These are phyloP conservation scores for Euspilapteryx auroguttella DNA, from an alignment of 2,888 invertebrate species.

Conservation along the genomic window DNA sequence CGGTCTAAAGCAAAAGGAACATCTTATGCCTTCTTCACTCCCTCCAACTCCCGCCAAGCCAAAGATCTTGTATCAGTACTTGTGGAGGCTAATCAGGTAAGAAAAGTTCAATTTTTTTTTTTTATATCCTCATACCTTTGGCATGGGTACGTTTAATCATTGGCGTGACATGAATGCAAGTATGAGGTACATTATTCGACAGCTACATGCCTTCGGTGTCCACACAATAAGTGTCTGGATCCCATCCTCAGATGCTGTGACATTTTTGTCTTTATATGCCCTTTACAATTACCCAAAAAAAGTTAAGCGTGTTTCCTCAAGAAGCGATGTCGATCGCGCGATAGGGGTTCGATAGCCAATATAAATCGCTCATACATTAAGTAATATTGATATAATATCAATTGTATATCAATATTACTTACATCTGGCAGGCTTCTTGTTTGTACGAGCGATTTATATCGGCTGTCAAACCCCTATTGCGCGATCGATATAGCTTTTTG, in stretches of 20 bases:
- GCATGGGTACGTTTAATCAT: conserved; percentile 69
- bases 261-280: conserved; percentile 18
- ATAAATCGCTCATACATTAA: too few species aligned
- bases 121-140: conserved; percentile 68
- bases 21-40: conserved; percentile 94
- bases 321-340: too few species aligned
- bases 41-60: conserved; percentile 84
- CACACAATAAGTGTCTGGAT: conserved; percentile 71
- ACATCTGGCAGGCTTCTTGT: too few species aligned
- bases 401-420: too few species aligned
- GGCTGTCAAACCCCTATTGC: too few species aligned
- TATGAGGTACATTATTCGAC: conserved; percentile 68
- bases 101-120: background rate
- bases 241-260: conserved; percentile 74
- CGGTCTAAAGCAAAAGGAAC: conserved; percentile 86
- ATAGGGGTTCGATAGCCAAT: too few species aligned
- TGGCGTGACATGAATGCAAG: conserved; percentile 75
- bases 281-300: background rate
- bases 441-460: too few species aligned
- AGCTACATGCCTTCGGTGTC: conserved; percentile 82
- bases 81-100: conserved; percentile 85
- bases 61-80: conserved; percentile 87
- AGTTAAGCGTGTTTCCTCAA: too few species aligned
- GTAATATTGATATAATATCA: too few species aligned
- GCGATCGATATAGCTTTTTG: too few species aligned